Evolutionary conservation across 2,888 invertebrate species (phyloP).

Genomic region (Folsomia candida): DNA sequence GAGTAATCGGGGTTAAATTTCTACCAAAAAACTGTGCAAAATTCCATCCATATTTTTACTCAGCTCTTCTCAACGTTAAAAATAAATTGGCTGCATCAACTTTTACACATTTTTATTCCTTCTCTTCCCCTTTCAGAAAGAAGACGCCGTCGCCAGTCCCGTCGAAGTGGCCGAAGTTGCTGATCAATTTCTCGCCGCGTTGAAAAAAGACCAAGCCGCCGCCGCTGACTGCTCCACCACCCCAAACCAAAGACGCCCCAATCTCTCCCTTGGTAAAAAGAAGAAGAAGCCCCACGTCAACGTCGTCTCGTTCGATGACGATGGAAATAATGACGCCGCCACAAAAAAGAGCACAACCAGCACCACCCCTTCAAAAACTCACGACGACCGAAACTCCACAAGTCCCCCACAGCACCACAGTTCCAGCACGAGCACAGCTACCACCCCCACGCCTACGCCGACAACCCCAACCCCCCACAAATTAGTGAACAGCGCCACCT

Average conservation of each 20-base stretch:
- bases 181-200: constrained; percentile 15
- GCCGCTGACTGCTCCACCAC: not conserved
- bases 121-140: constrained; percentile 8
- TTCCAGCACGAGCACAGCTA: not conserved
- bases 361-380: not conserved
- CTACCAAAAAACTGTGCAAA: too few relatives aligned
- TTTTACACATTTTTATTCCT: too few relatives aligned
- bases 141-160: constrained; percentile 8
- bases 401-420: not conserved
- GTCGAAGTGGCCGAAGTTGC: constrained; percentile 22
- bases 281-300: constrained; percentile 64
- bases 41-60: too few relatives aligned
- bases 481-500: not conserved
- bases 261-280: constrained; percentile 54
- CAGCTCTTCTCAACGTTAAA: too few relatives aligned
- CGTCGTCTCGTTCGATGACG: constrained; percentile 69
- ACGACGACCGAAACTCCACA: not conserved
- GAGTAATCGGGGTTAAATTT: not conserved
- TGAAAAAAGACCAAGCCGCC: not conserved
- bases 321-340: constrained; percentile 53
- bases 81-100: too few relatives aligned
- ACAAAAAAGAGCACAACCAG: not conserved
- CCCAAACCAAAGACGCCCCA: constrained; percentile 16
- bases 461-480: not conserved
- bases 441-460: not conserved